These are phyloP conservation scores for Gavialis gangeticus DNA, from an alignment of 2,113 vertebrate species.

Conservation along the genomic window DNA sequence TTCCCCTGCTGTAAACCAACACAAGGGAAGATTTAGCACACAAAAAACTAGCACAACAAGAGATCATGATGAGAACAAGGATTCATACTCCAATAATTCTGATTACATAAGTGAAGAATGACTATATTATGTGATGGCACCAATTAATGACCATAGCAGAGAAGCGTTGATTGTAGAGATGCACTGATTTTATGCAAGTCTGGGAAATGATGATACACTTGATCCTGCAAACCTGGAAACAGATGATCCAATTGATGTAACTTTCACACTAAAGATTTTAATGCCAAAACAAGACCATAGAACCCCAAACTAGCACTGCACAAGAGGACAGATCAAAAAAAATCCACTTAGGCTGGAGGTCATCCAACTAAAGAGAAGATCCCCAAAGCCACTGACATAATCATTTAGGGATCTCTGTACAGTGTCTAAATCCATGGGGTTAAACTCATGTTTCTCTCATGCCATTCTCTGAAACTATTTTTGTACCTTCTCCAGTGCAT, in stretches of 20 bases:
- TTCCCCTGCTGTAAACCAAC: not conserved
- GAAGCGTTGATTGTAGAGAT: not conserved
- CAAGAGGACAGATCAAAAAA: not conserved
- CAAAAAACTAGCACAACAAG: not conserved
- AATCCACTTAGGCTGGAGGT: not conserved
- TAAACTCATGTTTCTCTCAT: not conserved
- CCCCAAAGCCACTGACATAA: not conserved
- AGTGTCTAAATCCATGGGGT: not conserved
- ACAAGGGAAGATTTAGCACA: not conserved
- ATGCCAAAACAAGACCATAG: not conserved
- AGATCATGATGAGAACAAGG: not conserved
- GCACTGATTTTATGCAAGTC: not conserved
- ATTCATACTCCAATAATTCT: not conserved
- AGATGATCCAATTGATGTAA: not conserved
- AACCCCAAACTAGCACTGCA: not conserved
- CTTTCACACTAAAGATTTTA: not conserved
- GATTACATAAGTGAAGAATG: not conserved
- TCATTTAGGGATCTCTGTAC: not conserved
- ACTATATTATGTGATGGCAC: not conserved
- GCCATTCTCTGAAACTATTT: constrained; percentile 4
- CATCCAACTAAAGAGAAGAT: not conserved
- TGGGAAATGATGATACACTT: not conserved
- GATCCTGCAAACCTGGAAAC: not conserved
- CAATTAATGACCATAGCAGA: not conserved
- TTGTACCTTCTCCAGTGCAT: rapidly evolving